Evolutionary conservation across 2,113 vertebrate genomes (phyloP).

Genomic region (Triplophysa rosa): DNA sequence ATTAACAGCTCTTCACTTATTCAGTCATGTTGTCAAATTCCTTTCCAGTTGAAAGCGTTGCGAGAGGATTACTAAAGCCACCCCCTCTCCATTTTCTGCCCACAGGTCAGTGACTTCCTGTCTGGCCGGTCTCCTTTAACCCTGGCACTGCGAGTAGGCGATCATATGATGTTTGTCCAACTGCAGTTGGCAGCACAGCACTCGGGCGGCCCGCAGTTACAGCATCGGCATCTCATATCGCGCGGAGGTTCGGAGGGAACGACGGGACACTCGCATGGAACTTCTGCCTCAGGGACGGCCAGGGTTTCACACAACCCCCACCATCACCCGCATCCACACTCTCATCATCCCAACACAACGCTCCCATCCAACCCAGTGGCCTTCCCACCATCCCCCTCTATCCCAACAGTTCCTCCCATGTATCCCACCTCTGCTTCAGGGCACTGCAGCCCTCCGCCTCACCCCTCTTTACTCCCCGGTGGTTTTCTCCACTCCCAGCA

Average conservation of each 20-base stretch:
- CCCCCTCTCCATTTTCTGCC: slow-evolving; percentile 46
- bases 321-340: slow-evolving; percentile 49
- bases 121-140: slow-evolving; percentile 95
- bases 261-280: slow-evolving; percentile 49
- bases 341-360: slow-evolving; percentile 63
- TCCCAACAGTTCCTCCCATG: slow-evolving; percentile 64
- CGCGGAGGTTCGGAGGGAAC: slow-evolving; percentile 68
- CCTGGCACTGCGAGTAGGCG: slow-evolving; percentile 91
- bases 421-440: slow-evolving; percentile 71
- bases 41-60: slow-evolving; percentile 6
- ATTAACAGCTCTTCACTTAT: slow-evolving; percentile 32
- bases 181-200: slow-evolving; percentile 95
- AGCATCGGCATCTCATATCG: slow-evolving; percentile 85
- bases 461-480: slow-evolving; percentile 77
- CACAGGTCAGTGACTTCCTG: slow-evolving; percentile 96
- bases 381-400: slow-evolving; percentile 58
- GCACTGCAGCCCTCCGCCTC: slow-evolving; percentile 76
- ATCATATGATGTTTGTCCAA: slow-evolving; percentile 99
- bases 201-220: slow-evolving; percentile 81
- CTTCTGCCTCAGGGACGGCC: slow-evolving; percentile 59
- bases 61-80: slow-evolving; percentile 45
- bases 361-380: slow-evolving; percentile 59
- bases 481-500: slow-evolving; percentile 84
- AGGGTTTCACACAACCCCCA: slow-evolving; percentile 57
- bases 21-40: slow-evolving; percentile 30